Conservation (phyloP, 2,888 invertebrate genomes). For the Urechis unicinctus region DNA sequence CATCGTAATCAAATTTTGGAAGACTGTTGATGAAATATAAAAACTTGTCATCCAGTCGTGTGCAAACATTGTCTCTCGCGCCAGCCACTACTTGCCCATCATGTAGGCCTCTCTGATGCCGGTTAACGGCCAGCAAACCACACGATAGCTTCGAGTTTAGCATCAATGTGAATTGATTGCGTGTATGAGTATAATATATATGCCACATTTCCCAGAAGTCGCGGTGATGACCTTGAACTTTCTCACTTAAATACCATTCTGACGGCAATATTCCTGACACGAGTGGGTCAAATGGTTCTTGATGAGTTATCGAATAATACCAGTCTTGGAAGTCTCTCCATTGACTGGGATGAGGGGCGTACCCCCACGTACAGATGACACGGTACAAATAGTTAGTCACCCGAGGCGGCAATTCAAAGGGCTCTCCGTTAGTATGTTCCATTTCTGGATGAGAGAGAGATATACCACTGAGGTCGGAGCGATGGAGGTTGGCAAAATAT, state of each 20-base stretch:
- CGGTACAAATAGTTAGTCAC: constrained; percentile 22
- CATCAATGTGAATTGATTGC: constrained; percentile 27
- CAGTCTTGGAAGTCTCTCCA: constrained; percentile 26
- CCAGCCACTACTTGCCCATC: no score
- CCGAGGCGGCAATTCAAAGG: constrained; percentile 7
- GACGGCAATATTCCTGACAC: no score
- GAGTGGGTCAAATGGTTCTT: no score
- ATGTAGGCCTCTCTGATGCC: constrained; percentile 29
- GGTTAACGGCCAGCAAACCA: constrained; percentile 25
- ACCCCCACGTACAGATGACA: constrained; percentile 33
- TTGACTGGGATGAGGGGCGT: constrained; percentile 25
- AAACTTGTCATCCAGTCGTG: no score
- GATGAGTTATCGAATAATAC: constrained; percentile 17
- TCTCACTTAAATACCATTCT: no score
- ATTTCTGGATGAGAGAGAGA: constrained; percentile 14
- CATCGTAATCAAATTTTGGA: no score
- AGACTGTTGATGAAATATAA: no score
- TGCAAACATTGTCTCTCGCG: no score
- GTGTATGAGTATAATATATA: constrained; percentile 26
- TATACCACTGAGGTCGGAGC: no score
- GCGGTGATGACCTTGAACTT: constrained; percentile 15
- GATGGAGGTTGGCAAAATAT: no score
- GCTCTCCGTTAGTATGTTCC: constrained; percentile 16
- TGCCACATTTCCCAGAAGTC: constrained; percentile 35
- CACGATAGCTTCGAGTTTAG: constrained; percentile 18